phyloP scores from a whole-genome alignment of 2,113 vertebrate species.

The Elachura formosa region DNA sequence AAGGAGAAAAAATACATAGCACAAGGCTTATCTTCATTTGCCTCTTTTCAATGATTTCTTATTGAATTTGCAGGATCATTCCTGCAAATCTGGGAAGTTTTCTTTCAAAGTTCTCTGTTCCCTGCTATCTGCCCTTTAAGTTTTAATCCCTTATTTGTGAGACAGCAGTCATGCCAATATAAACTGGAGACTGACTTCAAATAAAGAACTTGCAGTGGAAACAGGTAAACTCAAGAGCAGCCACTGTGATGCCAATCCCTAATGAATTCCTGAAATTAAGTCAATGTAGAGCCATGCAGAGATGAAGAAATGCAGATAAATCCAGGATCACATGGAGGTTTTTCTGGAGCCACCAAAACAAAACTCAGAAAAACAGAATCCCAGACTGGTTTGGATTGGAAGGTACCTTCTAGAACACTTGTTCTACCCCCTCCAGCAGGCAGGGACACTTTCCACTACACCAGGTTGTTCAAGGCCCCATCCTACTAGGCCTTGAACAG shows the following conservation, averaged over 20 bases:
- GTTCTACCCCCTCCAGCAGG: fast-evolving
- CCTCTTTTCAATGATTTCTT: not conserved
- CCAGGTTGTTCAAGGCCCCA: not conserved
- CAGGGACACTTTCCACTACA: not conserved
- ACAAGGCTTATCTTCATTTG: not conserved
- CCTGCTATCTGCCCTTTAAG: not conserved
- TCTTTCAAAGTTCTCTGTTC: not conserved
- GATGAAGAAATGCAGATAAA: not conserved
- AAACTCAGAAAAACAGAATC: not conserved
- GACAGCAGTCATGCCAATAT: fast-evolving
- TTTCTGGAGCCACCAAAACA: not conserved
- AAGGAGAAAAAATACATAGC: not conserved
- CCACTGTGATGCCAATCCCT: not conserved
- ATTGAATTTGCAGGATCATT: not conserved
- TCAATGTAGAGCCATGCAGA: not conserved
- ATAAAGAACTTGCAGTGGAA: not conserved
- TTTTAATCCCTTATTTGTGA: not conserved
- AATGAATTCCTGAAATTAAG: not conserved
- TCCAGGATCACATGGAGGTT: fast-evolving
- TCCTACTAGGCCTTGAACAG: not conserved
- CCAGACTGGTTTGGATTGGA: not conserved
- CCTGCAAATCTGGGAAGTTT: not conserved
- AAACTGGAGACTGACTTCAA: not conserved
- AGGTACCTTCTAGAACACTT: not conserved
- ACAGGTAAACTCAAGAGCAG: not conserved